A percentile compares a stretch with the other conserved stretches of the same genome.
phyloP scores from a whole-genome alignment of 2,797 vertebrate genomes.

The Salmo trutta region DNA sequence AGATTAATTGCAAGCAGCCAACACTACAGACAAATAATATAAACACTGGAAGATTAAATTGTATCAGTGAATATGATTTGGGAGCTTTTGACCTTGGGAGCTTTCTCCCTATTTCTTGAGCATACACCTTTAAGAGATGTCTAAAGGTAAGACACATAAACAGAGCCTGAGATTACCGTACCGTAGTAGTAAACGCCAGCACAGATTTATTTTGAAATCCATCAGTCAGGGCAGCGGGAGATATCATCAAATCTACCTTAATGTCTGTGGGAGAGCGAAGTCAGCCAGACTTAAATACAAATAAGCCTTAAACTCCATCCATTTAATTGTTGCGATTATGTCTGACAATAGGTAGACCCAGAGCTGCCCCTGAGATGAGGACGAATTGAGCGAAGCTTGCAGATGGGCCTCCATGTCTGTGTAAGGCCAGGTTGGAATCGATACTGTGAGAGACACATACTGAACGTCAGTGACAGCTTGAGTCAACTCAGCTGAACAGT shows the following conservation, averaged over 20 bases:
- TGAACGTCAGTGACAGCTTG: not conserved
- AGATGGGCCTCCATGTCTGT: too few species aligned
- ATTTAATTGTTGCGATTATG: not conserved
- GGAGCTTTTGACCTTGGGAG: not conserved
- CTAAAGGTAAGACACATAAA: not conserved
- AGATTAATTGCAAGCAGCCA: too few species aligned
- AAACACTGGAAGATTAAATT: not conserved
- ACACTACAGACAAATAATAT: too few species aligned
- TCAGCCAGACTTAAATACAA: not conserved
- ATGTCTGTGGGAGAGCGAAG: not conserved
- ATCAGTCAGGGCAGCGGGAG: not conserved
- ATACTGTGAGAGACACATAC: not conserved
- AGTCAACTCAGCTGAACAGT: not conserved
- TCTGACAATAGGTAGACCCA: not conserved
- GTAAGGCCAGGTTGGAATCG: not conserved
- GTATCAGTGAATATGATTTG: not conserved
- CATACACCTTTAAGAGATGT: not conserved
- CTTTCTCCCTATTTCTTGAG: not conserved
- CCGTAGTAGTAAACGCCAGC: not conserved
- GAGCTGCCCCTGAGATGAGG: not conserved
- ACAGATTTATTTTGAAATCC: not conserved
- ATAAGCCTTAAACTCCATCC: not conserved
- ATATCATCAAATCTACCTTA: conserved; percentile 24
- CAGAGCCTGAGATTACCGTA: not conserved
- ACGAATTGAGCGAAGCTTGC: not conserved